Evolutionary conservation across 2,888 invertebrate genomes (phyloP).

Genomic region (Diadegma fenestrale): DNA sequence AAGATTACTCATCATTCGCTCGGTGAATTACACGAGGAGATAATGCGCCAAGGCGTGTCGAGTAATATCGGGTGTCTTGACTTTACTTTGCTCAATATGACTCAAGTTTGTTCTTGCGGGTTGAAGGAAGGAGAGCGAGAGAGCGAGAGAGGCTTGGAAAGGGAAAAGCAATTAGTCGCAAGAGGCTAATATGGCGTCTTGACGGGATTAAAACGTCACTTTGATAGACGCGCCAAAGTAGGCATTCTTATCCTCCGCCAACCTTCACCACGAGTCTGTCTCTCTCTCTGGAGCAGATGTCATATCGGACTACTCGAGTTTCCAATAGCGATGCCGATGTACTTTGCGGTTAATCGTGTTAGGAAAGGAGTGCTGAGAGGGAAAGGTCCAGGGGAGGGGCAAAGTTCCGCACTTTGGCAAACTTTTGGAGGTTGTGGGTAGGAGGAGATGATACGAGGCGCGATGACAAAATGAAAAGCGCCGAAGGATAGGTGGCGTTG

Average conservation of each 20-base stretch:
- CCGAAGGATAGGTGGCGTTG: constrained; percentile 48
- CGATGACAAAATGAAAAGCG: constrained; percentile 14
- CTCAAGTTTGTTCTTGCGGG: constrained; percentile 4
- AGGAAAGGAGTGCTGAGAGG: constrained; percentile 24
- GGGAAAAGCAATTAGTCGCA: constrained; percentile 50
- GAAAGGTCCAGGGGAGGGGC: not conserved
- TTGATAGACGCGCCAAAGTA: not conserved
- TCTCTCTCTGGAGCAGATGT: constrained; percentile 11
- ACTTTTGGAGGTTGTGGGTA: not conserved
- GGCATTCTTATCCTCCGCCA: constrained; percentile 4
- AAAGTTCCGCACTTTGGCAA: constrained; percentile 1
- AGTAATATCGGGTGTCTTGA: constrained; percentile 20
- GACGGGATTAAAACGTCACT: constrained; percentile 31
- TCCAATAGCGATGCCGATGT: constrained; percentile 47
- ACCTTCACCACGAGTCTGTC: not conserved
- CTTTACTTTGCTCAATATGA: constrained; percentile 17
- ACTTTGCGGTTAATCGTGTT: constrained; percentile 48
- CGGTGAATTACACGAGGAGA: not conserved
- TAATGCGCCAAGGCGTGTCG: constrained; percentile 6
- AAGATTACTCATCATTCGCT: constrained; percentile 1
- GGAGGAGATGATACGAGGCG: not conserved
- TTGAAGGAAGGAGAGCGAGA: constrained; percentile 11
- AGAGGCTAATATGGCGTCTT: constrained; percentile 34
- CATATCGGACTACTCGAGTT: constrained; percentile 54
- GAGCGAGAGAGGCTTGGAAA: constrained; percentile 16